Evolutionary conservation across 2,113 vertebrate species (phyloP), one percentile per base, ranked within the genome.

Genomic region (Puntigrus tetrazona): DNA sequence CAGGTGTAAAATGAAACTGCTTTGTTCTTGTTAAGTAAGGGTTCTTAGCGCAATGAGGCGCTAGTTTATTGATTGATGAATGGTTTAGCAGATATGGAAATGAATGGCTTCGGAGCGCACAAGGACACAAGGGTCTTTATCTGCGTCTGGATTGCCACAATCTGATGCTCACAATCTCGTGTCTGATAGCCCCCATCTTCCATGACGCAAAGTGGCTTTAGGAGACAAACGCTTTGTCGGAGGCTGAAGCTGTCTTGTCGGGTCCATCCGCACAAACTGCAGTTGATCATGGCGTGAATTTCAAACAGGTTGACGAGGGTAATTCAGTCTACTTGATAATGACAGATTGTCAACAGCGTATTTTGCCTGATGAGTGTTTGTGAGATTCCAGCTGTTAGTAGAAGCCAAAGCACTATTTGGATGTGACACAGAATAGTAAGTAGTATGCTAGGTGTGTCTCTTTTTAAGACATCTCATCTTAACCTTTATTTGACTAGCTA

Each of bases 61-160:
- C 78, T 45, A 85, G 77, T 86, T 90, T 83, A 91, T 89, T 92
- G 92, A 94, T 91, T 93, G 92, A 94, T 92, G 91, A 93, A 92
- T 91, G 90, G 88, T 86, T 90, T 41, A 85, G 91, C 85, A 90
- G 88, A 90, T 90, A 90, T 92, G 89, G 88, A 92, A 92, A 91
- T 89, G 87, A 90, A 92, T 90, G 89, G 87, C 87, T 87, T 82
- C 52, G 86, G 75, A 84, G 87, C 77, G 47, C 88, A 86, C 76
- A 86, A 89, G 89, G 74, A 89, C 91, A 88, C 73, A 73, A 27
- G 74, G 86, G 85, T 84, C 85, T 90, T 89, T 86, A 80, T 91
- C 78, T 84, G 50, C 47, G 87, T 84, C 82, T 86, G 75, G 59
- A 69, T 63, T 75, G 77, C 74, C 84, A 75, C 76, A 73, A 72